These are phyloP conservation scores for Eupristina koningsbergeri DNA, from an alignment of 1,140 invertebrate genomes.

Conservation along the genomic window DNA sequence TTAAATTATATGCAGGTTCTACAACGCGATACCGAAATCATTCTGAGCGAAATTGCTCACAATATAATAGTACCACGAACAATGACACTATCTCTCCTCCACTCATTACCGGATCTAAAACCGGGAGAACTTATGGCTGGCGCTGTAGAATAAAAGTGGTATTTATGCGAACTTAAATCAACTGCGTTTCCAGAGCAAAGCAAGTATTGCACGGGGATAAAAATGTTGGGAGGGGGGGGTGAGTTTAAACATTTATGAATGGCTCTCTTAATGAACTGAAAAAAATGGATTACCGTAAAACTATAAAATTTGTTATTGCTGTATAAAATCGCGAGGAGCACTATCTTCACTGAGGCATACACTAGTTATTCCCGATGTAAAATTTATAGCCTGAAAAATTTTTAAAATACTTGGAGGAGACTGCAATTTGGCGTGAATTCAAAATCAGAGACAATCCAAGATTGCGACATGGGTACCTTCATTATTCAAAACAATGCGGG, in stretches of 20 bases:
- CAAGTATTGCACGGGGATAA: not conserved
- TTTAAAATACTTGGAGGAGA: not conserved
- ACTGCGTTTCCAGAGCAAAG: too few species aligned
- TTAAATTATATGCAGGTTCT: not conserved
- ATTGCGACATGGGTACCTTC: conserved; percentile 52
- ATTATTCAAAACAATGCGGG: conserved; percentile 65
- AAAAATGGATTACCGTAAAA: too few species aligned
- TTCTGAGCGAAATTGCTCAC: not conserved
- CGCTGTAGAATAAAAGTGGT: not conserved
- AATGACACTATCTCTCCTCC: not conserved
- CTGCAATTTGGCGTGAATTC: conserved; percentile 6
- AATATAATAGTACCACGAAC: not conserved
- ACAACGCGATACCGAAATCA: not conserved
- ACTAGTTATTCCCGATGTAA: not conserved
- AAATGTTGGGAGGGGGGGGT: not conserved
- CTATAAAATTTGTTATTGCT: not conserved
- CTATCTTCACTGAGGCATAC: not conserved
- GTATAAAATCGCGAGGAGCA: not conserved
- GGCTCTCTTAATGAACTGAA: not conserved
- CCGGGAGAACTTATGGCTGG: not conserved
- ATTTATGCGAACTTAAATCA: not conserved
- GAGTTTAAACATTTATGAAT: not conserved
- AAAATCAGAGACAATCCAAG: not conserved
- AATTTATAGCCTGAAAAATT: not conserved
- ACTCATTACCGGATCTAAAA: not conserved